Evolutionary conservation across 1,140 invertebrate genomes (phyloP), one percentile per base, ranked within the genome.

Genomic region (Teleopsis dalmanni): DNA sequence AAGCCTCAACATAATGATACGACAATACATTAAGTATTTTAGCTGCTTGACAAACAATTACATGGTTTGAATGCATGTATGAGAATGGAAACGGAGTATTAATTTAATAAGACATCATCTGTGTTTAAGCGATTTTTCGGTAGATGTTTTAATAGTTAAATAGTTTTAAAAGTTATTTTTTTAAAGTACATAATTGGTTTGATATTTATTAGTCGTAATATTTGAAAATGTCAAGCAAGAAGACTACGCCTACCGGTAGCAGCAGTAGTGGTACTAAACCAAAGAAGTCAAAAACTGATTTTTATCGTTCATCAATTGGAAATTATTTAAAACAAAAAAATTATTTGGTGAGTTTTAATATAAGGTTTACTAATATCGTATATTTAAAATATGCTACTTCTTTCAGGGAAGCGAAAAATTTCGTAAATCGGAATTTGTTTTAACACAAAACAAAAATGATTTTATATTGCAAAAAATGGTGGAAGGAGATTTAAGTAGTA

Each of bases 391-490:
- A 6, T 29, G 13, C 9, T 14, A 23, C 11, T 14, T 16, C 33
- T 45, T 33, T 11, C 22, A 71, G 68, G 56, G 59, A 19, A 58
- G 49, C 37, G 69, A 71, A 51, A 59, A 63, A 35, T 62, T 66
- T 50, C 60, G 64, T 3, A 63, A 65, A 48, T 67, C 66, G 2
- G 70, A 72, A 26, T 60, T 72, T 25, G 38, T 62, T 1, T 29
- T 72, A 23, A 38, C 61, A 47, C 70, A 72, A 38, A 69, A 65
- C 18, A 63, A 59, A 46, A 58, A 60, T 51, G 59, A 72, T 33
- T 68, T 71, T 47, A 57, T 62, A 1, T 56, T 72, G 1, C 56
- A 62, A 49, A 61, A 62, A 55, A 71, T 70, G 60, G 35, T 72
- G 22, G 66, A 71, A 26, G 51, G 54, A 4, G 70, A 72, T 51